Evolutionary conservation across 1,140 invertebrate species (phyloP).

Genomic region (Zaprionus lachaisei): DNA sequence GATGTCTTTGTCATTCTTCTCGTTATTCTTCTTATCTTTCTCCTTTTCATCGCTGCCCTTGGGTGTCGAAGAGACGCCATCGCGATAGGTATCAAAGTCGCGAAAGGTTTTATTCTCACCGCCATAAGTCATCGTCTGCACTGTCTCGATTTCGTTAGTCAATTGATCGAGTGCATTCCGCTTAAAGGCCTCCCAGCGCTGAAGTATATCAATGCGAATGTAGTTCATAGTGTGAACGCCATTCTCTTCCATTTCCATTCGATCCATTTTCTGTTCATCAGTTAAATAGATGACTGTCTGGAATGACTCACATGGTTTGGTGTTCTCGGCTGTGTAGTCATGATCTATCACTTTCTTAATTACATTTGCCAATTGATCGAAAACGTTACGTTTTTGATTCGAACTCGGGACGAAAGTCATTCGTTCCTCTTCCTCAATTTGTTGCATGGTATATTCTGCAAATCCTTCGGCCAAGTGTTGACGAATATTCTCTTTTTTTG

Average conservation of each 20-base stretch:
- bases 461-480: slow-evolving; percentile 45
- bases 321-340: too few relatives aligned
- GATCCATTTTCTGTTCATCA: slow-evolving; percentile 26
- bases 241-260: slow-evolving; percentile 34
- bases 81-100: slow-evolving; percentile 19
- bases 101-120: slow-evolving; percentile 16
- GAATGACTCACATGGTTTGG: neutral
- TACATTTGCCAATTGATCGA: slow-evolving; percentile 52
- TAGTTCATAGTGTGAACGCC: slow-evolving; percentile 56
- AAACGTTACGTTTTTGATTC: slow-evolving; percentile 39
- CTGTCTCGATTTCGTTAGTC: slow-evolving; percentile 62
- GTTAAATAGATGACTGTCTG: neutral
- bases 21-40: neutral
- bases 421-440: slow-evolving; percentile 53
- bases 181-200: slow-evolving; percentile 63
- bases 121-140: slow-evolving; percentile 54
- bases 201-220: slow-evolving; percentile 43
- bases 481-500: slow-evolving; percentile 7
- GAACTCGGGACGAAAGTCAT: slow-evolving; percentile 11
- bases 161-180: slow-evolving; percentile 60
- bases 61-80: slow-evolving; percentile 61
- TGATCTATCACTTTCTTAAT: slow-evolving; percentile 37
- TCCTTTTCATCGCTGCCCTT: slow-evolving; percentile 18
- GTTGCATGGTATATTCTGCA: slow-evolving; percentile 56
- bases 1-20: slow-evolving; percentile 4